Conservation (phyloP, 2,113 vertebrate species). For the Trochalopteron elliotii region DNA sequence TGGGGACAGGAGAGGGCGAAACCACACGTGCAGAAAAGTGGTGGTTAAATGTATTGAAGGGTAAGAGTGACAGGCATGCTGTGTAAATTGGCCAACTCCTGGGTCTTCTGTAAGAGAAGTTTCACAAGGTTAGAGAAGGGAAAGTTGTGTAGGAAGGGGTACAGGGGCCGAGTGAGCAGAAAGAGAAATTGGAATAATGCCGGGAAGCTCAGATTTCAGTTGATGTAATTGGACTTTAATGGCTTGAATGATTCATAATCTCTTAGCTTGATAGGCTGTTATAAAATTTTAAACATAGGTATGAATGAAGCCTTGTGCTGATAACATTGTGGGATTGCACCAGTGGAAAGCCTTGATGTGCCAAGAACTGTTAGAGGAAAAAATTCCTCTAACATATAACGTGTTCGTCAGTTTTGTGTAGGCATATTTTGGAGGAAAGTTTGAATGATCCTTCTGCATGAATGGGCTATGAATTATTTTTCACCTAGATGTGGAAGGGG, state of each 20-base stretch:
- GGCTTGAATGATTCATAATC: not conserved
- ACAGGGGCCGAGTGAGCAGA: not conserved
- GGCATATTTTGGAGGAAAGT: not conserved
- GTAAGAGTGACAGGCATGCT: not conserved
- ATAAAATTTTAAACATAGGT: not conserved
- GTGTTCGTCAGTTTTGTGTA: not conserved
- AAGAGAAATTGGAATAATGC: not conserved
- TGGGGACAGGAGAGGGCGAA: not conserved
- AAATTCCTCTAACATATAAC: not conserved
- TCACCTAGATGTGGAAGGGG: not conserved
- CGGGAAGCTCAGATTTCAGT: not conserved
- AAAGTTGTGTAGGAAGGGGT: not conserved
- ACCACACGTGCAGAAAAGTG: too few species aligned
- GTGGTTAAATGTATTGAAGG: not conserved
- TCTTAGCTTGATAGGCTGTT: not conserved
- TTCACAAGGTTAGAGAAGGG: not conserved
- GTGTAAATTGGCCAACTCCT: not conserved
- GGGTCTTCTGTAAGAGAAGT: not conserved
- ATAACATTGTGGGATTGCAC: not conserved
- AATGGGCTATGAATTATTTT: not conserved
- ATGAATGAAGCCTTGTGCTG: not conserved
- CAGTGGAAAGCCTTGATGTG: not conserved
- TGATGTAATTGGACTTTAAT: conserved; percentile 6
- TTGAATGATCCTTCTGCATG: not conserved
- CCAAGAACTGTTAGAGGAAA: not conserved